These are phyloP conservation scores for Euplexia lucipara DNA, from an alignment of 2,888 invertebrate species.

Conservation along the genomic window DNA sequence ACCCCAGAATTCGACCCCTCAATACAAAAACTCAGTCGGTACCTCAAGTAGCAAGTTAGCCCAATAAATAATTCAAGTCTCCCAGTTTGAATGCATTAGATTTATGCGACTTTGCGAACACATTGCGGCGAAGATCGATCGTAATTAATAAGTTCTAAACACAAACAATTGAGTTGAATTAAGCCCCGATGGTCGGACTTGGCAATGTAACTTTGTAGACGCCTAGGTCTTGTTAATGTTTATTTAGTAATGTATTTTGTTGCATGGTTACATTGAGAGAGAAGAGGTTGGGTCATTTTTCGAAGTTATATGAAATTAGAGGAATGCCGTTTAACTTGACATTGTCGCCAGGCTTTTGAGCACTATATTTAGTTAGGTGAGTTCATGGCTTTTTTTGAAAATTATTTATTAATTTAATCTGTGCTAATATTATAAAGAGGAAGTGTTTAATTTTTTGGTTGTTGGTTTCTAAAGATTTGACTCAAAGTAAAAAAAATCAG, in stretches of 20 bases:
- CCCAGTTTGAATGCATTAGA: slow-evolving; percentile 65
- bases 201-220: slow-evolving; percentile 61
- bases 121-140: slow-evolving; percentile 62
- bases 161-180: slow-evolving; percentile 64
- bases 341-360: no score
- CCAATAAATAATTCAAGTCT: slow-evolving; percentile 65
- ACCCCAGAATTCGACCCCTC: slow-evolving; percentile 12
- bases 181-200: slow-evolving; percentile 44
- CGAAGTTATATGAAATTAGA: no score
- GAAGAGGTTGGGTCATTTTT: neutral
- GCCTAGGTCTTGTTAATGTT: slow-evolving; percentile 27
- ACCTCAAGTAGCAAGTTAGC: slow-evolving; percentile 40
- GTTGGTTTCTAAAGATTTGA: no score
- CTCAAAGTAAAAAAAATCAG: no score
- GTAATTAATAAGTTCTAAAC: slow-evolving; percentile 62
- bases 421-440: no score
- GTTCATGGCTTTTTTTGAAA: no score
- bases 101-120: slow-evolving; percentile 65
- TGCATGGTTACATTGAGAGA: neutral
- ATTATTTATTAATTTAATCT: no score
- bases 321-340: no score
- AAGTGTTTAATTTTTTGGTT: no score
- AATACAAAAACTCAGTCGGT: slow-evolving; percentile 37
- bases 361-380: no score
- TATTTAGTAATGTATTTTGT: slow-evolving; percentile 18